Evolutionary conservation across 2,113 vertebrate species (phyloP).

Genomic region (Silurus asotus): DNA sequence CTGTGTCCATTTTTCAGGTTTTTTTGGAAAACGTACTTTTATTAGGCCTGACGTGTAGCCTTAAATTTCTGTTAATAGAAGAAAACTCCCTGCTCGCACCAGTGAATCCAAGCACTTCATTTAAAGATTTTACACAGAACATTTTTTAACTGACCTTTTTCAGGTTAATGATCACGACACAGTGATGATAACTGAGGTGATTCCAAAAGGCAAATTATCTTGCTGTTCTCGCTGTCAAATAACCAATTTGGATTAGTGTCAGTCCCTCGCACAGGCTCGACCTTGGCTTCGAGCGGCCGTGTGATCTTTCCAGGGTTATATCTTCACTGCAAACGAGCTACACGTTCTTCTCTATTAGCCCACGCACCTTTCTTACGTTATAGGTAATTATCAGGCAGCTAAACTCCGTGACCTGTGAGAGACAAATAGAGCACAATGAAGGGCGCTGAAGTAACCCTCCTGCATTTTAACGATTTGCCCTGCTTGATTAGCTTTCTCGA

Average conservation of each 20-base stretch:
- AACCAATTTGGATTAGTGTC: constrained; percentile 68
- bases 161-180: constrained; percentile 59
- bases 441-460: constrained; percentile 4
- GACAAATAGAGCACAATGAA: constrained; percentile 10
- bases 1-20: constrained; percentile 9
- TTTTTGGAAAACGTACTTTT: not conserved
- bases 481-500: constrained; percentile 39
- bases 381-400: constrained; percentile 51
- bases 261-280: constrained; percentile 48
- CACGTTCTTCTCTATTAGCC: constrained; percentile 45
- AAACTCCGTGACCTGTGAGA: constrained; percentile 46
- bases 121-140: constrained; percentile 46
- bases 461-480: constrained; percentile 43
- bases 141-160: constrained; percentile 50
- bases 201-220: constrained; percentile 63
- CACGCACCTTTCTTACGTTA: constrained; percentile 44
- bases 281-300: constrained; percentile 45
- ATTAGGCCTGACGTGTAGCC: not conserved
- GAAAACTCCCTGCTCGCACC: not conserved
- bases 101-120: constrained; percentile 22
- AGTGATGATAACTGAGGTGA: constrained; percentile 52
- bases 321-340: constrained; percentile 23
- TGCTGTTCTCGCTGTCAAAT: constrained; percentile 60
- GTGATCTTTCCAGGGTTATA: constrained; percentile 35
- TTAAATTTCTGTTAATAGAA: not conserved